These are phyloP conservation scores for Colaptes auratus DNA, from an alignment of 2,113 vertebrate genomes.

Conservation along the genomic window DNA sequence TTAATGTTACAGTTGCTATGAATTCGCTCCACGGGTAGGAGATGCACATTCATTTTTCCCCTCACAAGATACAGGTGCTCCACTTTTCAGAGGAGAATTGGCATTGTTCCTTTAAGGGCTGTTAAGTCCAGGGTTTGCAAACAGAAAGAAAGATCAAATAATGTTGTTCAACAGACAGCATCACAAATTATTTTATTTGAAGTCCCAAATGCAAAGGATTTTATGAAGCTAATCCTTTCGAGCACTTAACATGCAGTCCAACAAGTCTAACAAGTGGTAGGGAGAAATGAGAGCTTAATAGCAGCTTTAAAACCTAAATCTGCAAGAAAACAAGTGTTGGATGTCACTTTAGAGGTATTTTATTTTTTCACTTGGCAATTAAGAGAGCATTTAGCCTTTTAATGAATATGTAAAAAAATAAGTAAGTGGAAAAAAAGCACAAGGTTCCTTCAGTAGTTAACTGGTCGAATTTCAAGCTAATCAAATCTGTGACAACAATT, in stretches of 20 bases:
- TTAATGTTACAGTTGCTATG: background rate
- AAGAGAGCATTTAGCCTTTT: background rate
- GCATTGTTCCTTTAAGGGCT: background rate
- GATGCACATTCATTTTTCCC: background rate
- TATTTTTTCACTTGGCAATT: background rate
- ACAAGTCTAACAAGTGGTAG: background rate
- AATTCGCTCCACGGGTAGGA: background rate
- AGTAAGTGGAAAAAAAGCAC: background rate
- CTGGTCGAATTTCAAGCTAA: background rate
- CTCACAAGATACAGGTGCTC: background rate
- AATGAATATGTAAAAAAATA: background rate
- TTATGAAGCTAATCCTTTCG: background rate
- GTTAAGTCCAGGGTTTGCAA: background rate
- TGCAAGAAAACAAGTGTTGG: background rate
- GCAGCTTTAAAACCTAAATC: background rate
- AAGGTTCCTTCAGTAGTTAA: background rate
- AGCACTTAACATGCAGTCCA: background rate
- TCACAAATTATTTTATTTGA: constrained; percentile 41
- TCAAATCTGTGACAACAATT: background rate
- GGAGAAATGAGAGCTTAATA: background rate
- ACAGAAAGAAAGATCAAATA: constrained; percentile 4
- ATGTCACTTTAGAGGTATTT: background rate
- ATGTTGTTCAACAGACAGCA: background rate
- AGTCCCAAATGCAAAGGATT: background rate
- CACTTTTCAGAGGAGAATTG: background rate